Base-by-base conservation (phyloP, 2,113 vertebrate genomes). In the Ciconia maguari region DNA sequence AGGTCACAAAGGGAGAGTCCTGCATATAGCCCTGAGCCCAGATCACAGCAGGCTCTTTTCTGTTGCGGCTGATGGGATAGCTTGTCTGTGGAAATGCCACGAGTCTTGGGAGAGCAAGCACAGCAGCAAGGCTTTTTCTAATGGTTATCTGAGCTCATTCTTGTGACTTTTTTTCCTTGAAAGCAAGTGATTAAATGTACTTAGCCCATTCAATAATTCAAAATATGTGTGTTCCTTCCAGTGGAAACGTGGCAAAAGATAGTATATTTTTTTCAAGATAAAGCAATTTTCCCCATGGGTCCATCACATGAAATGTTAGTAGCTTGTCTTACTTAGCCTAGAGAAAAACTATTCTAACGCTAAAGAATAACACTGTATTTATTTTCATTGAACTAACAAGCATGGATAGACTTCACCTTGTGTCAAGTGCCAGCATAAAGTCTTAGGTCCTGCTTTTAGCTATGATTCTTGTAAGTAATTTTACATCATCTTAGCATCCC, bases 1-100 rank as follows among this genome's bases (percentile, higher is more conserved):
- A 98, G 98, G 96, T 91, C 98, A 99, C 78, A 97, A 90, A 51
- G 95, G 96, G 57, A 97, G 98, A 96, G 96, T 98, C 61, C 96
- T 98, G 80, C 97, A 98, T 38, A 76, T 98, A 94, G 93, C 97
- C 52, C 42, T 97, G 74, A 98, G 98, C 76, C 89, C 97, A 27
- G 96, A 98, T 77, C 91, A 96, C 21, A 96, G 69, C 8, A 95
- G 42, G 18, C 44, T 98, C 3, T 96, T 98, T 97, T 98, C 98
- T 60, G 98, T 97, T 26, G 97, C 96, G 2, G 97, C 82, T 2
- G 98, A 98, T 96, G 97, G 97, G 26, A 77, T 80, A 41, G 93
- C 98, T 57, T 96, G 74, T 89, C 68, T 98, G 38, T 99, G 98
- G 98, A 98, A 91, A 44, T 76, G 82, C 61, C 46, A 19, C 2